A percentile compares a stretch with the other conserved stretches of the same genome.
Evolutionary conservation across 2,797 vertebrate genomes (phyloP).

Genomic region (Notamacropus eugenii): DNA sequence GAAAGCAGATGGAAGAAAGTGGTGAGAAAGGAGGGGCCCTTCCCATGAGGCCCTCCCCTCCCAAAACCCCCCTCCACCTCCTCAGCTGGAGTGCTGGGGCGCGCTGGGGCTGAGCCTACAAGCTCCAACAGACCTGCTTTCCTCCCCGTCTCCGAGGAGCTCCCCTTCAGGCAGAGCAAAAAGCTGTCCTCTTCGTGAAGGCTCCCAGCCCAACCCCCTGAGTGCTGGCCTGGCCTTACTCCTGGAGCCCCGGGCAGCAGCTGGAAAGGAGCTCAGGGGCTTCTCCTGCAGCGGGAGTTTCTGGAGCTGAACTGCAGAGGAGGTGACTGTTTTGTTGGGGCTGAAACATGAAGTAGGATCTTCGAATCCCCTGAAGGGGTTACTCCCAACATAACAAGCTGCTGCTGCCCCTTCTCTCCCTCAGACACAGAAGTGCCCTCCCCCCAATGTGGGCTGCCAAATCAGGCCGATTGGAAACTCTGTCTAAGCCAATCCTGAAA

Average conservation of each 20-base stretch:
- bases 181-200: slow-evolving; percentile 4
- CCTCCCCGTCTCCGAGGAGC: not conserved
- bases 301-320: slow-evolving; percentile 2
- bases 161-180: not conserved
- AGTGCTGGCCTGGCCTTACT: not conserved
- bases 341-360: not conserved
- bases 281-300: not conserved
- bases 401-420: not conserved
- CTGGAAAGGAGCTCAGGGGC: not conserved
- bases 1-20: slow-evolving; percentile 55
- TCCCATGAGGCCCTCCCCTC: not conserved
- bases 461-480: not conserved
- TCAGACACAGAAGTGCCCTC: not conserved
- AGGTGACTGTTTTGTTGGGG: slow-evolving; percentile 2
- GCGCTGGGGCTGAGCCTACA: not conserved
- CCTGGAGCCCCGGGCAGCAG: not conserved
- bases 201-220: not conserved
- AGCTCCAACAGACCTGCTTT: slow-evolving; percentile 5
- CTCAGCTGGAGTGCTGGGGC: not conserved
- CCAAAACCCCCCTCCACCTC: not conserved
- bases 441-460: not conserved
- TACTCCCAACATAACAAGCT: not conserved
- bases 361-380: not conserved
- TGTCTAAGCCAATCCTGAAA: not conserved
- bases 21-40: slow-evolving; percentile 10